A percentile compares a stretch with the other conserved stretches of the same genome.
These are phyloP conservation scores for Galagoides demidoff DNA, from an alignment of 2,797 vertebrate species.

Conservation along the genomic window DNA sequence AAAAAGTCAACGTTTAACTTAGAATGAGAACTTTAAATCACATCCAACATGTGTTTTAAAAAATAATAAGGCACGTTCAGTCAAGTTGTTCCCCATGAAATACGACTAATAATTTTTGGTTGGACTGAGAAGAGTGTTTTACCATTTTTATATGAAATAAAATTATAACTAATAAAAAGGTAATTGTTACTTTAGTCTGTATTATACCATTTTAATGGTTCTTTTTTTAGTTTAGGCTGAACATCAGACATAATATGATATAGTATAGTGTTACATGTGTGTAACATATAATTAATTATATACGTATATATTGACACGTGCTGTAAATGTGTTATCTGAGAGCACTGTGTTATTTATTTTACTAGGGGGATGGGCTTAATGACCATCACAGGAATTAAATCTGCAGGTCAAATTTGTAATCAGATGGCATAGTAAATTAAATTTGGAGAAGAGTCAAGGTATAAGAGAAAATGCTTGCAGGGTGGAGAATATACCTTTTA, in stretches of 20 bases:
- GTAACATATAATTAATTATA: neutral
- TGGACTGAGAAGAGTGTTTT: neutral
- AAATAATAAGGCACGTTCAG: neutral
- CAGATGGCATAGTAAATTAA: neutral
- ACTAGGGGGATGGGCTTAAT: neutral
- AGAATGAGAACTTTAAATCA: neutral
- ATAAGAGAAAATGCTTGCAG: neutral
- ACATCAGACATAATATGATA: neutral
- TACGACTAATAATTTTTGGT: neutral
- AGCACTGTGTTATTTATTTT: neutral
- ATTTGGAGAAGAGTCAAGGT: neutral
- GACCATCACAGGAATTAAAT: neutral
- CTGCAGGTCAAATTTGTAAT: neutral
- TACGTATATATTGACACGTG: neutral
- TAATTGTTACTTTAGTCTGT: neutral
- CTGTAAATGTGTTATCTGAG: neutral
- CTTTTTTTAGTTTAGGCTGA: neutral
- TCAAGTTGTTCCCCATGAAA: neutral
- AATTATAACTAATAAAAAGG: neutral
- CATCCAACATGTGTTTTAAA: neutral
- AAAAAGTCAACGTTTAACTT: neutral
- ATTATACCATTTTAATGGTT: neutral
- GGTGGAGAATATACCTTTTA: neutral
- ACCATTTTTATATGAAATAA: neutral
- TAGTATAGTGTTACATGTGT: neutral